phyloP scores from a whole-genome alignment of 2,888 invertebrate genomes.

The Crossocerus cetratus region DNA sequence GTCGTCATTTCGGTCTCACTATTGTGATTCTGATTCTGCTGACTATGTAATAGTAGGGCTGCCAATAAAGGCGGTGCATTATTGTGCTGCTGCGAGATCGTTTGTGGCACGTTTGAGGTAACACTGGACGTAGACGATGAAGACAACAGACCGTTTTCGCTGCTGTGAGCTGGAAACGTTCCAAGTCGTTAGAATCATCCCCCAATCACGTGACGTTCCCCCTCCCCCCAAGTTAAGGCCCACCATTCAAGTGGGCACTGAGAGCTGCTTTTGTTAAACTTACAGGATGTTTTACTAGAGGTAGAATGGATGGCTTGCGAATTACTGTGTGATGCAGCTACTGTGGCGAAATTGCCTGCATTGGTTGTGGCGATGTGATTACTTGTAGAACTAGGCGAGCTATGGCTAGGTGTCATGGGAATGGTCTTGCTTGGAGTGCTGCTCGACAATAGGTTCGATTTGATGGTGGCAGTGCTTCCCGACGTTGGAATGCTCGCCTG shows the following conservation, averaged over 20 bases:
- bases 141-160: constrained; percentile 75
- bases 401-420: constrained; percentile 81
- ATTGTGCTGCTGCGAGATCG: constrained; percentile 74
- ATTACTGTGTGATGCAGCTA: constrained; percentile 79
- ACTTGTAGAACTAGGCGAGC: constrained; percentile 75
- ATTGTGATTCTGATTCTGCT: constrained; percentile 71
- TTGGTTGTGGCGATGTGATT: constrained; percentile 75
- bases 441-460: constrained; percentile 78
- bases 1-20: constrained; percentile 71
- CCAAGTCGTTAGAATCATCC: background rate
- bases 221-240: background rate
- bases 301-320: constrained; percentile 75
- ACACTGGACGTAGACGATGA: constrained; percentile 70
- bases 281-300: constrained; percentile 76
- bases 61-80: constrained; percentile 73
- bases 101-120: constrained; percentile 72
- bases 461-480: constrained; percentile 78
- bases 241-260: background rate
- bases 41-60: constrained; percentile 68
- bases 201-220: background rate
- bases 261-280: constrained; percentile 41
- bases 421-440: constrained; percentile 76
- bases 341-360: constrained; percentile 82
- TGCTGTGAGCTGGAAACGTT: constrained; percentile 73
- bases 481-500: constrained; percentile 81